A percentile compares a stretch with the other conserved stretches of the same genome.
These are phyloP conservation scores for Nyctibius bracteatus DNA, from an alignment of 2,113 vertebrate genomes.

Conservation along the genomic window DNA sequence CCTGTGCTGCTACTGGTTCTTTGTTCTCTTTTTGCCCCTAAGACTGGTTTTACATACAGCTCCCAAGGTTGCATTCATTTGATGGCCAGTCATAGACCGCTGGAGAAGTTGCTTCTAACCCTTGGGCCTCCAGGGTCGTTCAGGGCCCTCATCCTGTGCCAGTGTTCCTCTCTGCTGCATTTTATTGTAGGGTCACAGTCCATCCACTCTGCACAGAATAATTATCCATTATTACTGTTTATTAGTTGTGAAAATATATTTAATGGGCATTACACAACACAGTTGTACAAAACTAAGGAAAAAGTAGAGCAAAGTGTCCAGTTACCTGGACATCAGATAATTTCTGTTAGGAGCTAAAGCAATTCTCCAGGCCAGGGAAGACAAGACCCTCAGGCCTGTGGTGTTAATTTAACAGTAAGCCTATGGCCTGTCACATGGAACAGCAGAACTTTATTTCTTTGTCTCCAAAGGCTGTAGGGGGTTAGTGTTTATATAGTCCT, in stretches of 20 bases:
- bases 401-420: background rate
- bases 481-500: background rate
- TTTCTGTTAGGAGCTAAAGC: background rate
- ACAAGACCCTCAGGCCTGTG: background rate
- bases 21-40: background rate
- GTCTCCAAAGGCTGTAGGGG: background rate
- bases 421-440: background rate
- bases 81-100: too few relatives aligned
- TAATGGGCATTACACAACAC: background rate
- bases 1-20: rapidly evolving
- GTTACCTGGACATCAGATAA: background rate
- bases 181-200: background rate
- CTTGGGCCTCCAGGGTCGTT: background rate
- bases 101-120: background rate
- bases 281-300: background rate
- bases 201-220: background rate
- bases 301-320: background rate
- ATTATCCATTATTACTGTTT: background rate
- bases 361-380: background rate
- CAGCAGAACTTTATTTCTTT: background rate
- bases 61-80: background rate
- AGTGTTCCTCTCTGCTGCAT: background rate
- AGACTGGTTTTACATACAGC: rapidly evolving
- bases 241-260: background rate
- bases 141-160: background rate